Evolutionary conservation across 2,113 vertebrate species (phyloP).

Genomic region (Neogale vison): DNA sequence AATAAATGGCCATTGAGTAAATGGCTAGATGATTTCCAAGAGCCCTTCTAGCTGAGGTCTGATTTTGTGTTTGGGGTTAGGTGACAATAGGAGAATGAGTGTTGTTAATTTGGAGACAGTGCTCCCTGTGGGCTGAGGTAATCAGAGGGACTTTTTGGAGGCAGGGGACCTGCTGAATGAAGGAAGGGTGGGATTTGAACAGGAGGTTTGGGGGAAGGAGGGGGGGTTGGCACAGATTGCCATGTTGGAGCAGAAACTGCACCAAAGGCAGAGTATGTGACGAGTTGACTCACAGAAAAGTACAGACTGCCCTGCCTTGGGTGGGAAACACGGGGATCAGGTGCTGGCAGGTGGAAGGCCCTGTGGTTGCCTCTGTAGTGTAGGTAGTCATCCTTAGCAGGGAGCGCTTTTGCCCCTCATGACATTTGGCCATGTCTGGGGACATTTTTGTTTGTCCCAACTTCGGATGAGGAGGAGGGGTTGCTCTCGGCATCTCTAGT

Average conservation of each 20-base stretch:
- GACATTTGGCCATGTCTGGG: background rate
- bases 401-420: background rate
- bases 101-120: background rate
- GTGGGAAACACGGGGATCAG: background rate
- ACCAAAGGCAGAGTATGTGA: background rate
- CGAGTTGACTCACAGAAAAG: background rate
- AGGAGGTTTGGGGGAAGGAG: no score
- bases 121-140: background rate
- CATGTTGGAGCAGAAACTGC: background rate
- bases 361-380: background rate
- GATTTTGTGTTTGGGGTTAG: background rate
- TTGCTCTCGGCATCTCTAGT: background rate
- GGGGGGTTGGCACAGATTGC: background rate
- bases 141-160: background rate
- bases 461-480: background rate
- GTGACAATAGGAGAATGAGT: background rate
- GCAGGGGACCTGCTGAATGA: background rate
- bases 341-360: no score
- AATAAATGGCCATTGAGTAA: background rate
- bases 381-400: background rate
- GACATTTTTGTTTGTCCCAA: background rate
- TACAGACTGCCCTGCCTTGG: background rate
- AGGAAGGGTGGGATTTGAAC: background rate
- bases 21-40: background rate
- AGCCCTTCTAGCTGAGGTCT: background rate